These are phyloP conservation scores for Thereva unica DNA, from an alignment of 2,888 invertebrate genomes.

Conservation along the genomic window DNA sequence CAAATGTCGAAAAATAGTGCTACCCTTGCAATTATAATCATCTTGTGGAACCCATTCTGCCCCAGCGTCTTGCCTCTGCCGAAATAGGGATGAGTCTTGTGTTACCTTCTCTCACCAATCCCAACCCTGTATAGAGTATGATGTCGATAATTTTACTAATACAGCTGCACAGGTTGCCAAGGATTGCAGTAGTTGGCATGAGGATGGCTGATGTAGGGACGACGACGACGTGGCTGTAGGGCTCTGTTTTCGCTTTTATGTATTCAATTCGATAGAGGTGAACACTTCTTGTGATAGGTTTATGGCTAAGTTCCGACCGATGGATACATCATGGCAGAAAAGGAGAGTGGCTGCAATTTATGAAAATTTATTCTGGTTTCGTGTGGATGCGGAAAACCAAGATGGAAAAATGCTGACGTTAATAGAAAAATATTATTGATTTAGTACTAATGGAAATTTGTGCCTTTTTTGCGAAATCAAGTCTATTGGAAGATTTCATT, in stretches of 20 bases:
- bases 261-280: constrained; percentile 9
- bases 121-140: too few species aligned
- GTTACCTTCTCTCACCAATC: neutral
- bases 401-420: constrained; percentile 17
- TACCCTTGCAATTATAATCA: constrained; percentile 42
- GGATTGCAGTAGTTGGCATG: too few species aligned
- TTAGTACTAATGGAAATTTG: neutral
- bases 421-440: constrained; percentile 12
- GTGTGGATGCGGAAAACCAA: neutral
- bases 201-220: too few species aligned
- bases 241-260: neutral
- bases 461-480: too few species aligned
- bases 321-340: neutral
- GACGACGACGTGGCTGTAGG: neutral
- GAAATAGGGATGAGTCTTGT: neutral
- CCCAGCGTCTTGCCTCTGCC: neutral
- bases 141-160: too few species aligned
- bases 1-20: constrained; percentile 42
- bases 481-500: too few species aligned
- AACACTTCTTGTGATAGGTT: neutral
- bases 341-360: constrained; percentile 17
- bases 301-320: constrained; percentile 3
- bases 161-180: too few species aligned
- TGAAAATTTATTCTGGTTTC: constrained; percentile 28
- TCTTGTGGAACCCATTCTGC: constrained; percentile 28